Evolutionary conservation across 92 coral and sea anemone genomes (phyloP).

Genomic region (Siderastrea siderea): DNA sequence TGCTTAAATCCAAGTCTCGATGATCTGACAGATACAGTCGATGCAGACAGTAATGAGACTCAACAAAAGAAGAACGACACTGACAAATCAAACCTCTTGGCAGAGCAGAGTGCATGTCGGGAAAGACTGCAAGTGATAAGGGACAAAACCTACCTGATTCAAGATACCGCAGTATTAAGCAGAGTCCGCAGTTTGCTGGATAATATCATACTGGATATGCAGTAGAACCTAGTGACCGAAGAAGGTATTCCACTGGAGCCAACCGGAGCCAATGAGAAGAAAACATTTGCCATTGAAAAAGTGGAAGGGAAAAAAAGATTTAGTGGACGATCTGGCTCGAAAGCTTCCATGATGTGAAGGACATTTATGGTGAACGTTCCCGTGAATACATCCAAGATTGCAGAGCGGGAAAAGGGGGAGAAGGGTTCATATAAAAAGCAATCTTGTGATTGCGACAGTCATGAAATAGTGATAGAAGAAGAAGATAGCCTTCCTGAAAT

Average conservation of each 20-base stretch:
- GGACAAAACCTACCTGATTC: slow-evolving; percentile 43
- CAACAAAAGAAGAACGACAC: neutral
- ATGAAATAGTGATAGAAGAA: neutral
- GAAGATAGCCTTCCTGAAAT: neutral
- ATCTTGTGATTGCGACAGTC: neutral
- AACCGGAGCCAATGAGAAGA: neutral
- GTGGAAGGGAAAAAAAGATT: slow-evolving; percentile 10
- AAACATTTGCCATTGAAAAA: slow-evolving; percentile 14
- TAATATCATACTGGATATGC: slow-evolving; percentile 23
- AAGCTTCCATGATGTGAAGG: neutral
- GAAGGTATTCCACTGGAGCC: slow-evolving; percentile 19
- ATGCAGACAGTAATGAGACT: neutral
- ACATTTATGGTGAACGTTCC: slow-evolving; percentile 1
- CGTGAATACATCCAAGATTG: neutral
- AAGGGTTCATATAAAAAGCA: neutral
- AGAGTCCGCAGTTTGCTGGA: slow-evolving; percentile 29
- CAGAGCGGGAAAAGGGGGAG: neutral
- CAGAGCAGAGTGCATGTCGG: slow-evolving; percentile 27
- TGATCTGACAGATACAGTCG: neutral
- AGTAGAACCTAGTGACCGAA: slow-evolving; percentile 25
- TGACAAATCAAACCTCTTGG: slow-evolving; percentile 3
- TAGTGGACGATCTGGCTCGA: neutral
- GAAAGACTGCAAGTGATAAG: slow-evolving; percentile 41
- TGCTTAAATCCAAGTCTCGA: slow-evolving; percentile 9
- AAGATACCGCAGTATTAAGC: slow-evolving; percentile 30